Evolutionary conservation across 2,113 vertebrate genomes (phyloP), one percentile per base, ranked within the genome.

Genomic region (Gila orcuttii): DNA sequence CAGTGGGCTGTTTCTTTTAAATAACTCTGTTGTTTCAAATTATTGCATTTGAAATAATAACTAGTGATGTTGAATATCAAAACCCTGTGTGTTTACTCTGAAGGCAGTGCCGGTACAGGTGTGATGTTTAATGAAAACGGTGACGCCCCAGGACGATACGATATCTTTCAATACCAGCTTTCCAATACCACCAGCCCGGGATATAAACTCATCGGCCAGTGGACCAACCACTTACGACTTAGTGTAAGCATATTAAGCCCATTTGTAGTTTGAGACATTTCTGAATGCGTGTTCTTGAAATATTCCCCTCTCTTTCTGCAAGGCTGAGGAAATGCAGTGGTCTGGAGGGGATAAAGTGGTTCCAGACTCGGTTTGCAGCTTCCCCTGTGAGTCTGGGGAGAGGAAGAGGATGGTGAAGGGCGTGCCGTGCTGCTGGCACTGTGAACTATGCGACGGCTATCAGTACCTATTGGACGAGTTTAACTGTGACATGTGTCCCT

Each of bases 121-220:
- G 97, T 98, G 85, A 96, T 95, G 94, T 97, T 98, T 93, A 98
- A 97, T 0, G 96, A 97, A 89, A 96, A 97, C 0, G 96, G 97
- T 42, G 97, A 97, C 0, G 96, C 96, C 0, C 97, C 97, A 0
- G 97, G 97, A 10, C 96, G 97, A 0, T 98, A 97, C 0, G 96
- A 98, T 91, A 98, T 98, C 92, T 98, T 97, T 94, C 97, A 98
- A 93, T 98, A 97, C 90, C 97, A 98, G 88, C 90, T 95, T 28
- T 92, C 95, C 62, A 97, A 97, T 1, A 92, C 94, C 88, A 95
- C 90, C 2, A 93, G 88, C 86, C 90, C 96, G 0, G 95, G 96
- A 21, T 97, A 97, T 92, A 94, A 87, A 82, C 79, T 88, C 0
- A 97, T 97, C 5, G 96, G 96, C 84, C 96, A 97, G 85, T 97